phyloP scores from a whole-genome alignment of 2,113 vertebrate species.

The Cavia porcellus region DNA sequence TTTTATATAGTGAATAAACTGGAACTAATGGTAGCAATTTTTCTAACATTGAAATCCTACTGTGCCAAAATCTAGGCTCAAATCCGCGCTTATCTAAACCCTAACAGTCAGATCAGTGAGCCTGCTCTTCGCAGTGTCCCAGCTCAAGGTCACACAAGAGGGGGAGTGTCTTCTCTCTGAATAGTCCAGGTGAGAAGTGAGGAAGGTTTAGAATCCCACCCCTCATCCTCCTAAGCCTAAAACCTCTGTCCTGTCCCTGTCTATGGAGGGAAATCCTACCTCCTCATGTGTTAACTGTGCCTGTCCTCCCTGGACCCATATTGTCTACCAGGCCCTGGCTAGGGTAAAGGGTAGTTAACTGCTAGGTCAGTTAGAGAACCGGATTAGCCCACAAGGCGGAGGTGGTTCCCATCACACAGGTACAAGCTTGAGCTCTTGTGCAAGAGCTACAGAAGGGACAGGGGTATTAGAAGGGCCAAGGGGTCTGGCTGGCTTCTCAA shows the following conservation, averaged over 20 bases:
- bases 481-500: not conserved
- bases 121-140: not conserved
- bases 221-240: not conserved
- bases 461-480: not conserved
- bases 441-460: not conserved
- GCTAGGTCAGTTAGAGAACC: not conserved
- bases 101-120: not conserved
- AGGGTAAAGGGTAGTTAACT: not conserved
- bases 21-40: conserved; percentile 14
- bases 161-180: not conserved
- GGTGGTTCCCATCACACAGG: not conserved
- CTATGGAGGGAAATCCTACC: not conserved
- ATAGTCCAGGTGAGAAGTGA: not conserved
- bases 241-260: not conserved
- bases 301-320: not conserved
- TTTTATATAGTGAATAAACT: not conserved
- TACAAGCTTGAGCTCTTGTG: not conserved
- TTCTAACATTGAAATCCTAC: not conserved
- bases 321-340: not conserved
- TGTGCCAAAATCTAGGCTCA: not conserved
- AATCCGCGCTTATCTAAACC: not conserved
- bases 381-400: not conserved
- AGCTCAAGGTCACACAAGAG: not conserved
- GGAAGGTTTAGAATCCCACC: not conserved
- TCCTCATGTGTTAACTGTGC: not conserved